These are phyloP conservation scores for Ctenicera cuprea DNA, from an alignment of 2,888 invertebrate genomes.

Conservation along the genomic window DNA sequence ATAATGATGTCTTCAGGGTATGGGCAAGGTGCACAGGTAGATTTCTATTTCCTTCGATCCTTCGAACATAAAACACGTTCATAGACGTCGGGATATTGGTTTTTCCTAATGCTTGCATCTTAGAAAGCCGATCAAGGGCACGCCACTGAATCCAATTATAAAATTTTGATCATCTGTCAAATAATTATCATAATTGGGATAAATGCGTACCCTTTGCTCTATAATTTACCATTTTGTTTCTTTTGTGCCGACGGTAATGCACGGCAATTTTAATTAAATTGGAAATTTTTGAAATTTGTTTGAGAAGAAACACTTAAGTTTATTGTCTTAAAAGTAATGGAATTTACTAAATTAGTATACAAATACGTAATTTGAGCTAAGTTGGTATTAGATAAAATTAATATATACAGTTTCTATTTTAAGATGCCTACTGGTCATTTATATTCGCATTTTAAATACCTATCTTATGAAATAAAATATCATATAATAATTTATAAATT, in stretches of 20 bases:
- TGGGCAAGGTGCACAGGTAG: constrained; percentile 52
- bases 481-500: no score
- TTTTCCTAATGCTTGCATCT: neutral
- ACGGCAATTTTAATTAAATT: constrained; percentile 52
- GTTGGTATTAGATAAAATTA: no score
- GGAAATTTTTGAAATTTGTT: constrained; percentile 45
- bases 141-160: constrained; percentile 51
- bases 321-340: neutral
- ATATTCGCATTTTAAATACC: no score
- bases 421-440: no score
- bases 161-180: constrained; percentile 52
- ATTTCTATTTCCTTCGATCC: constrained; percentile 48
- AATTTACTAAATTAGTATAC: neutral
- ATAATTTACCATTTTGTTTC: constrained; percentile 51
- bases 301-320: neutral
- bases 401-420: no score
- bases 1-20: constrained; percentile 51
- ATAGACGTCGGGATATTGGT: constrained; percentile 20
- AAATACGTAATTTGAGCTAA: neutral
- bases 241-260: constrained; percentile 48
- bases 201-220: constrained; percentile 51
- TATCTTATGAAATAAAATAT: no score
- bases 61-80: constrained; percentile 37
- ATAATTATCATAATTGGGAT: constrained; percentile 52
- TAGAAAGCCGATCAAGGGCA: neutral